These are phyloP conservation scores for Pomacea canaliculata DNA, from an alignment of 2,888 invertebrate genomes.

Conservation along the genomic window DNA sequence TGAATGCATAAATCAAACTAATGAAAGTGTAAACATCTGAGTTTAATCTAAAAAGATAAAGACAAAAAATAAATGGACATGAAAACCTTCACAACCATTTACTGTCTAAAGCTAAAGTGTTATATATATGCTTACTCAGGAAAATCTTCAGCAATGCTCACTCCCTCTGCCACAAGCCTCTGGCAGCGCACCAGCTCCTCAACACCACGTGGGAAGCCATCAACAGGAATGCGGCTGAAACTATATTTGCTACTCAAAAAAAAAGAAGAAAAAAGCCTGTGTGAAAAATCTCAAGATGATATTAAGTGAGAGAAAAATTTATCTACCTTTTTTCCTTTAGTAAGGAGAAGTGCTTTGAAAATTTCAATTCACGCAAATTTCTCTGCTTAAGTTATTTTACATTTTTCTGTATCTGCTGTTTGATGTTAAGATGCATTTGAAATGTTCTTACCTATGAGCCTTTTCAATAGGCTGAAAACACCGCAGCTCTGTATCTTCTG, in stretches of 20 bases:
- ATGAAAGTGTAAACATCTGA: no score
- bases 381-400: no score
- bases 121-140: conserved; percentile 30
- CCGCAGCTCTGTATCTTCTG: conserved; percentile 84
- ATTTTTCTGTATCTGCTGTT: no score
- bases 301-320: neutral
- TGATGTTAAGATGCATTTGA: no score
- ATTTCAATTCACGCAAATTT: no score
- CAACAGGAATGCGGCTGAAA: conserved; percentile 55
- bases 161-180: conserved; percentile 65
- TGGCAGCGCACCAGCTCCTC: conserved; percentile 58
- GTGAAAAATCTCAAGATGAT: no score
- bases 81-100: no score
- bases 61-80: neutral
- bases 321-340: neutral
- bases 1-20: neutral
- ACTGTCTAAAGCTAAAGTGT: no score
- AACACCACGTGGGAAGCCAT: conserved; percentile 53
- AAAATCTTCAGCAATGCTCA: conserved; percentile 62
- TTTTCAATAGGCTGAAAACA: conserved; percentile 81
- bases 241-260: conserved; percentile 52
- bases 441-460: conserved; percentile 58
- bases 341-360: neutral
- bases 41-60: neutral
- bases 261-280: conserved; percentile 11